phyloP scores from a whole-genome alignment of 2,797 vertebrate species.

The Pempheris klunzingeri region DNA sequence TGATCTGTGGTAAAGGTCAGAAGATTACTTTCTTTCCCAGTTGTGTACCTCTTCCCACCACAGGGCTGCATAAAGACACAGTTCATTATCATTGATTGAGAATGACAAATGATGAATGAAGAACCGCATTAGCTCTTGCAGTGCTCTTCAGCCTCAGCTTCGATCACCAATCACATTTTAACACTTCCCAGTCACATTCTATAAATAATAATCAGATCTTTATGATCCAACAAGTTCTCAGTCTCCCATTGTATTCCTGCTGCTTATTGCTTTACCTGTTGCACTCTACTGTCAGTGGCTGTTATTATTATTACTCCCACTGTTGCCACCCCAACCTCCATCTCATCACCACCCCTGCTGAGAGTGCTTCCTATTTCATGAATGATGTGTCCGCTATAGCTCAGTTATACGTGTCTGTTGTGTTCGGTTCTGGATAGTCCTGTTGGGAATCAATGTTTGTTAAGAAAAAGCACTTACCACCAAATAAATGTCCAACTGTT shows the following conservation, averaged over 20 bases:
- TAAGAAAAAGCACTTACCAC: slow-evolving; percentile 17
- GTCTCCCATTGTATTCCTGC: not conserved
- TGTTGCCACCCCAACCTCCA: not conserved
- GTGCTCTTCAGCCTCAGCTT: slow-evolving; percentile 13
- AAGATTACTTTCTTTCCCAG: not conserved
- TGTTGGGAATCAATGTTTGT: not conserved
- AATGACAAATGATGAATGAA: slow-evolving; percentile 19
- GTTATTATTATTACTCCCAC: slow-evolving; percentile 13
- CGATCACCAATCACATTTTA: slow-evolving; percentile 51
- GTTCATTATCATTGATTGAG: slow-evolving; percentile 42
- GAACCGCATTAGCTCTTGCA: slow-evolving; percentile 3
- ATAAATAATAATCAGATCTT: slow-evolving; percentile 38
- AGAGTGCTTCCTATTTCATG: slow-evolving; percentile 7
- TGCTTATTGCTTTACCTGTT: slow-evolving; percentile 3
- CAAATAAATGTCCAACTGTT: slow-evolving; percentile 9
- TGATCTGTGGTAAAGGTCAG: not conserved
- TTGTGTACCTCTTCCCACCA: not conserved
- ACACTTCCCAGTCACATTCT: slow-evolving; percentile 46
- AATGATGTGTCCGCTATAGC: slow-evolving; percentile 6
- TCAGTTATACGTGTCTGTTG: slow-evolving; percentile 26
- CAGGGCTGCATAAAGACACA: not conserved
- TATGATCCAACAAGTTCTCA: not conserved
- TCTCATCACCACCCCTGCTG: slow-evolving; percentile 4
- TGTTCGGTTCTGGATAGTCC: slow-evolving; percentile 14
- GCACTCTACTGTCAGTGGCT: not conserved